Evolutionary conservation across 2,888 invertebrate genomes (phyloP).

Genomic region (Melanargia galathea): DNA sequence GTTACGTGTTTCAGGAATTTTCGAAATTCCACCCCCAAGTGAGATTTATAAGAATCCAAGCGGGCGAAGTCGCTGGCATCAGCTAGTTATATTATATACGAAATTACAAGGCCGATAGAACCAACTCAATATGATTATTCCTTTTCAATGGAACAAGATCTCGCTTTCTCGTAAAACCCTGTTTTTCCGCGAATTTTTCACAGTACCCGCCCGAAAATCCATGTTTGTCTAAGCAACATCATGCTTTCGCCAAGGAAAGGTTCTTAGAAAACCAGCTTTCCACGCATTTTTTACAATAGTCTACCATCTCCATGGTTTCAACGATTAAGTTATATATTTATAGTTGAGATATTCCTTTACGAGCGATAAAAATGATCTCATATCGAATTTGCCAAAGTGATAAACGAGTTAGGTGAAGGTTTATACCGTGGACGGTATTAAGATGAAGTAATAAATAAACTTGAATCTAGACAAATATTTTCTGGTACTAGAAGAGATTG

Average conservation of each 20-base stretch:
- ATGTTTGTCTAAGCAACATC: no score
- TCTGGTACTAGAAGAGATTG: no score
- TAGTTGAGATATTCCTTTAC: neutral
- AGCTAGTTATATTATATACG: no score
- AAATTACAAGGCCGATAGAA: no score
- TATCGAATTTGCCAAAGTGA: neutral
- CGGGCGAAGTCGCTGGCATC: no score
- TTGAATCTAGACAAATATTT: neutral
- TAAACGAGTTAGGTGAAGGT: neutral
- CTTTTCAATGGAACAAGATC: neutral
- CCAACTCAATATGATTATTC: neutral
- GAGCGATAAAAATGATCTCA: neutral
- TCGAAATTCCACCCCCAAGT: no score
- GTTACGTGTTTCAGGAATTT: no score
- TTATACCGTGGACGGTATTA: neutral
- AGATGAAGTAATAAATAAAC: neutral
- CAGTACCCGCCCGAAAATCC: neutral
- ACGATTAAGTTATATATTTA: neutral
- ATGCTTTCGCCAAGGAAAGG: no score
- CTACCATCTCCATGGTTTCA: conserved; percentile 6
- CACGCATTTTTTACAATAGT: no score
- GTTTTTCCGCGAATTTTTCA: neutral
- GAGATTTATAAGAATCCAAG: no score
- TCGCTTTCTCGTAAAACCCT: neutral
- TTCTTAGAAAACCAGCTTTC: no score